phyloP scores from a whole-genome alignment of 2,113 vertebrate species.

The Ctenodactylus gundi region DNA sequence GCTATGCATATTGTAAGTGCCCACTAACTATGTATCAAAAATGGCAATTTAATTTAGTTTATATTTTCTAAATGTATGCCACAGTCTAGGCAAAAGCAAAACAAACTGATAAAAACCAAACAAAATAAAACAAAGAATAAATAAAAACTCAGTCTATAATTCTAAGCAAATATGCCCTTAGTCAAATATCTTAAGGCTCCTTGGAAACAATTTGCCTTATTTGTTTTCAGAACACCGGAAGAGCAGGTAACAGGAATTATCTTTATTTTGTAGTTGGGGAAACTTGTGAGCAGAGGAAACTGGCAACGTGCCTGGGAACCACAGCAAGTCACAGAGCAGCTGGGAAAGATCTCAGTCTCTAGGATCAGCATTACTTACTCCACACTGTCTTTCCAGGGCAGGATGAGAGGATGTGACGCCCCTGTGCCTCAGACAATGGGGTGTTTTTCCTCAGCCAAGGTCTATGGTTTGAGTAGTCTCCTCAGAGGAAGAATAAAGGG shows the following conservation, averaged over 20 bases:
- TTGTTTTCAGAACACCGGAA: slow-evolving; percentile 32
- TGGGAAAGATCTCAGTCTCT: slow-evolving; percentile 20
- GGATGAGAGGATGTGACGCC: slow-evolving; percentile 44
- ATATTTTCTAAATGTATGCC: slow-evolving; percentile 12
- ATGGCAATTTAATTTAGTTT: background rate
- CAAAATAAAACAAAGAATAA: background rate
- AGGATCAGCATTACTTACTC: slow-evolving; percentile 40
- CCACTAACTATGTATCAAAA: background rate
- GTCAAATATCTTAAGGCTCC: background rate
- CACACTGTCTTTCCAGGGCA: slow-evolving; percentile 37
- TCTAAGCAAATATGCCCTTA: background rate
- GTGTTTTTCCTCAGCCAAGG: slow-evolving; percentile 46
- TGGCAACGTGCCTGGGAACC: slow-evolving; percentile 62
- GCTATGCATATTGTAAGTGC: background rate
- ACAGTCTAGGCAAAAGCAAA: slow-evolving; percentile 23
- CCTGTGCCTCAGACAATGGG: slow-evolving; percentile 62
- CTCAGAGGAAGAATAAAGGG: background rate
- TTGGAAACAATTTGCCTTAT: background rate
- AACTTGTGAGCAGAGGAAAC: slow-evolving; percentile 59
- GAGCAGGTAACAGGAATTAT: slow-evolving; percentile 59
- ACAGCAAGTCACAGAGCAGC: slow-evolving; percentile 31
- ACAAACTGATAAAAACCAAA: background rate
- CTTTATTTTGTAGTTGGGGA: slow-evolving; percentile 59
- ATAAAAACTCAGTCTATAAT: background rate
- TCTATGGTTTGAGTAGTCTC: slow-evolving; percentile 2